Percentiles rank a stretch among this genome's conserved stretches.
Evolutionary conservation across 1,140 invertebrate species (phyloP).

Genomic region (Diabrotica undecimpunctata): DNA sequence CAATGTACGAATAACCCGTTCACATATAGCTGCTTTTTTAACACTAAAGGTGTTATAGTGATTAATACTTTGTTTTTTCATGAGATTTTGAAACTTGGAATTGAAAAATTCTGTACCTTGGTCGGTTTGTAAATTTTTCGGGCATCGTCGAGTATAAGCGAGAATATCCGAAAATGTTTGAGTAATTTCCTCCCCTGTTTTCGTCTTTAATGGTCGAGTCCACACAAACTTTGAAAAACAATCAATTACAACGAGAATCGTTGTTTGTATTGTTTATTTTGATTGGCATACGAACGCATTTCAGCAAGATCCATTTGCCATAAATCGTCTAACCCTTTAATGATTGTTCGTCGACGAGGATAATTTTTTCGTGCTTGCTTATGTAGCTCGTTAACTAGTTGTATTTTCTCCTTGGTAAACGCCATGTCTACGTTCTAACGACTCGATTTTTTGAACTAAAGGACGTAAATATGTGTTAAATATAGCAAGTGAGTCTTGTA

Average conservation of each 20-base stretch:
- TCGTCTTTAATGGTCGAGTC: conserved; percentile 48
- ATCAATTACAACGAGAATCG: conserved; percentile 7
- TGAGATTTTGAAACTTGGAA: conserved; percentile 34
- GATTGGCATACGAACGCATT: conserved; percentile 39
- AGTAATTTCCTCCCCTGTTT: conserved; percentile 35
- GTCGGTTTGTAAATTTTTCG: conserved; percentile 50
- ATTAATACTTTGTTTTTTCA: conserved; percentile 40
- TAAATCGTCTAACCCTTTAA: conserved; percentile 44
- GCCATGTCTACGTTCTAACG: too few relatives aligned
- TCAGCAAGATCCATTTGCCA: conserved; percentile 29
- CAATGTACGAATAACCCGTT: conserved; percentile 48
- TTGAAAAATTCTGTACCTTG: conserved; percentile 48
- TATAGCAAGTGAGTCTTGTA: too few relatives aligned
- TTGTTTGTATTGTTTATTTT: conserved; percentile 48
- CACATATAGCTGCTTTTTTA: conserved; percentile 46
- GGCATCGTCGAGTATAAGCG: conserved; percentile 19
- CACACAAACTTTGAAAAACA: too few relatives aligned
- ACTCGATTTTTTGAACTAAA: too few relatives aligned
- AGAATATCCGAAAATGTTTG: conserved; percentile 30
- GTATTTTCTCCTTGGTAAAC: not conserved
- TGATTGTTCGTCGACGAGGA: conserved; percentile 28
- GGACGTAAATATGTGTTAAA: too few relatives aligned
- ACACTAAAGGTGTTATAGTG: conserved; percentile 41
- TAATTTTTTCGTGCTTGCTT: conserved; percentile 44
- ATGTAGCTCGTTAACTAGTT: conserved; percentile 41